Conservation (phyloP, 2,888 invertebrate genomes). For the Cybosia mesomella region DNA sequence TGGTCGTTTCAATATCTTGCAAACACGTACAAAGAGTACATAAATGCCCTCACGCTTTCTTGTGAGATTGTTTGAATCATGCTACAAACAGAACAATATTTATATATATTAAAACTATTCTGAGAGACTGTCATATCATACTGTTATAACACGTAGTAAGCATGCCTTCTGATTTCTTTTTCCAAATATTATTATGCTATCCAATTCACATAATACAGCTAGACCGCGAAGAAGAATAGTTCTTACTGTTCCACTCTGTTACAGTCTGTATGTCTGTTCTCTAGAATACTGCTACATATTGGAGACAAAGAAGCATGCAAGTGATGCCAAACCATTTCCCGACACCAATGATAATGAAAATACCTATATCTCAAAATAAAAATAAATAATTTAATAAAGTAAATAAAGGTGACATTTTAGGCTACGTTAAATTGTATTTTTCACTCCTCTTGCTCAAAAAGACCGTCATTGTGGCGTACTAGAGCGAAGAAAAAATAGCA, state of each 20-base stretch:
- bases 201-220: slow-evolving; percentile 6
- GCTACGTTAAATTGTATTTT: not conserved
- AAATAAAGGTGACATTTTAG: not conserved
- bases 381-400: not conserved
- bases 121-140: not conserved
- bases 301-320: slow-evolving; percentile 38
- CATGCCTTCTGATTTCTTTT: not conserved
- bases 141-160: not conserved
- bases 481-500: too few species aligned
- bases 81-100: slow-evolving; percentile 28
- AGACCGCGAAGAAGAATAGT: not conserved
- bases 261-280: slow-evolving; percentile 4
- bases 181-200: slow-evolving; percentile 8
- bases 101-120: not conserved
- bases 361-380: not conserved
- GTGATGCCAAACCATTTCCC: slow-evolving; percentile 25
- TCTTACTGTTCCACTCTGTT: not conserved
- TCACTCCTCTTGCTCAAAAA: too few species aligned
- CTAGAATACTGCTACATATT: not conserved
- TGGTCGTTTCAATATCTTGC: not conserved
- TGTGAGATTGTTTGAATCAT: slow-evolving; percentile 46
- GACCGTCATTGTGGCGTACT: too few species aligned
- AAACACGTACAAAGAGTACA: not conserved
- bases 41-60: slow-evolving; percentile 35
- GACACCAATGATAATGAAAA: slow-evolving; percentile 30